Conservation (phyloP, 2,113 vertebrate genomes). For the Lepisosteus oculatus region DNA sequence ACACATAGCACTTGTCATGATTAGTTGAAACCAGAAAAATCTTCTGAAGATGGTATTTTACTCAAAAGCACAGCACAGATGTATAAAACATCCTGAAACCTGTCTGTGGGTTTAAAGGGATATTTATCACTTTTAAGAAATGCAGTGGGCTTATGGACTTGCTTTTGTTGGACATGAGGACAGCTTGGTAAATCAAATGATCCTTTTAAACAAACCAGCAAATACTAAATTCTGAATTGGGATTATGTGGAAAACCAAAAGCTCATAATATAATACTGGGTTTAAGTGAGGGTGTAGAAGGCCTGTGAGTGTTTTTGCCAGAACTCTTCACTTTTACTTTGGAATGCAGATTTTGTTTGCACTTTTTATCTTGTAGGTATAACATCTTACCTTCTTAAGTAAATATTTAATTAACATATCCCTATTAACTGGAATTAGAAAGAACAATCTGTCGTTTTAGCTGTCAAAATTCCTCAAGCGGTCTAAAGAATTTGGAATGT, state of each 20-base stretch:
- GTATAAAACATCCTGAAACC: constrained; percentile 31
- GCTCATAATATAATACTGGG: no score
- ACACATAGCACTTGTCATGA: constrained; percentile 45
- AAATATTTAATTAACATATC: no score
- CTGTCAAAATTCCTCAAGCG: no score
- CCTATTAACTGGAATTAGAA: no score
- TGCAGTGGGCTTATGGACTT: background rate
- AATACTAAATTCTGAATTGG: background rate
- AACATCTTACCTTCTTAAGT: no score
- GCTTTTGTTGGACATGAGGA: constrained; percentile 15
- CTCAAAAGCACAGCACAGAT: constrained; percentile 13
- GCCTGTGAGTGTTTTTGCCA: no score
- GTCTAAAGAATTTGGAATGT: no score
- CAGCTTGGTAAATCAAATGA: constrained; percentile 5
- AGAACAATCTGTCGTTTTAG: no score
- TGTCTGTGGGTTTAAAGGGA: constrained; percentile 12
- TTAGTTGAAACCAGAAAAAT: background rate
- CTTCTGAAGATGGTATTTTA: constrained; percentile 20
- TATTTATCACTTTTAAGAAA: constrained; percentile 8
- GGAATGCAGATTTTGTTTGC: no score
- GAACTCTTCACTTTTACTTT: no score
- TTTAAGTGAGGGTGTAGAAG: no score
- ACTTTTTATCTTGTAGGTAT: no score
- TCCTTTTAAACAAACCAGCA: constrained; percentile 7
- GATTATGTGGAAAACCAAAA: background rate